Conservation (phyloP, 2,113 vertebrate genomes). For the Beaufortia kweichowensis region DNA sequence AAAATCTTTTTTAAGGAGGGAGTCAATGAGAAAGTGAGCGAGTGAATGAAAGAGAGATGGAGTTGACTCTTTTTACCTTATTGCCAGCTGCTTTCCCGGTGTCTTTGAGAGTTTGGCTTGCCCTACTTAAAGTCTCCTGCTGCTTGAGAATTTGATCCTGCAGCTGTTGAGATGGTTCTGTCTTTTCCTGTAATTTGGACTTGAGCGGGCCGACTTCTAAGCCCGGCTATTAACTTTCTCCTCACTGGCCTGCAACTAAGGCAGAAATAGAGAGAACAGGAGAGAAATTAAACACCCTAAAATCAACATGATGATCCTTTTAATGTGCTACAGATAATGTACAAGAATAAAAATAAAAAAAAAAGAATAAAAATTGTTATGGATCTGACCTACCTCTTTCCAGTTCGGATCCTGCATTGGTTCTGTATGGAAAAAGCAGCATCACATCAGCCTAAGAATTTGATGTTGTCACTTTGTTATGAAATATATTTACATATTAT, state of each 20-base stretch:
- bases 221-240: constrained; percentile 55
- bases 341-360: neutral
- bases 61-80: constrained; percentile 63
- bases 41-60: constrained; percentile 11
- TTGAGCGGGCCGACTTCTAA: constrained; percentile 63
- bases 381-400: no score
- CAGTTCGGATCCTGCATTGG: no score
- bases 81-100: constrained; percentile 57
- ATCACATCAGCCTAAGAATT: no score
- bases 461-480: no score
- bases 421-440: no score
- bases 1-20: constrained; percentile 8
- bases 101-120: constrained; percentile 60
- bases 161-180: constrained; percentile 64
- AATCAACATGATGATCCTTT: constrained; percentile 41
- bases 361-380: neutral
- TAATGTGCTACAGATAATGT: neutral
- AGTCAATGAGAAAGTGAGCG: neutral
- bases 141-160: constrained; percentile 66
- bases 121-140: constrained; percentile 60
- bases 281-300: constrained; percentile 21
- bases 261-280: constrained; percentile 48
- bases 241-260: constrained; percentile 60
- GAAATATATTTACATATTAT: no score
- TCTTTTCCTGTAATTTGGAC: constrained; percentile 59